Percentiles rank a stretch among this genome's conserved stretches.
Evolutionary conservation across 2,113 vertebrate species (phyloP).

Genomic region (Gallinago media): DNA sequence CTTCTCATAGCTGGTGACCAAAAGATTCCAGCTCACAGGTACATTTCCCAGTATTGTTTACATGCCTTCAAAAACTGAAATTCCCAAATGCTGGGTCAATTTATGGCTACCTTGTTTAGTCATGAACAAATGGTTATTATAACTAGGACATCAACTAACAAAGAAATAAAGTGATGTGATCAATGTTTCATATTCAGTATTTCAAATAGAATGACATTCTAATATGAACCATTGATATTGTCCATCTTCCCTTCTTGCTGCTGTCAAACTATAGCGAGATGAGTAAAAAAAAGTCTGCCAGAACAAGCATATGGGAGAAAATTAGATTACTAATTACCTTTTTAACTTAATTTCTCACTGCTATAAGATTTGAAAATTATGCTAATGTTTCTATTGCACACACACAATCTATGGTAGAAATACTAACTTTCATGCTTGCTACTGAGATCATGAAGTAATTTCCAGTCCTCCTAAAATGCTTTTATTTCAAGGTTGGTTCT

Average conservation of each 20-base stretch:
- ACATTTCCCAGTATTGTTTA: neutral
- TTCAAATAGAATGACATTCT: neutral
- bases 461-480: neutral
- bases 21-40: slow-evolving; percentile 97
- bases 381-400: neutral
- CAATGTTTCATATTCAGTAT: rapidly evolving
- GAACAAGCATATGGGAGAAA: neutral
- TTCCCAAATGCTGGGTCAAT: neutral
- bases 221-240: no score
- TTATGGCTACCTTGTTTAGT: neutral
- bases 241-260: neutral
- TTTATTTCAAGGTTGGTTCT: slow-evolving; percentile 87
- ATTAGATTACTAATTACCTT: neutral
- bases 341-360: neutral
- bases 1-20: slow-evolving; percentile 92
- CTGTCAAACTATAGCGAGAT: neutral
- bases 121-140: neutral
- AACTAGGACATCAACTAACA: neutral
- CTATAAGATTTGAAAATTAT: neutral
- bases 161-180: neutral
- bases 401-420: neutral
- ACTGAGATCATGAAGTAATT: neutral
- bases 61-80: neutral
- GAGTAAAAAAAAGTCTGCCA: neutral
- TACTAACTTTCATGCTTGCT: neutral